Evolutionary conservation across 2,797 vertebrate species (phyloP).

Genomic region (Schizothorax lantsangensis): DNA sequence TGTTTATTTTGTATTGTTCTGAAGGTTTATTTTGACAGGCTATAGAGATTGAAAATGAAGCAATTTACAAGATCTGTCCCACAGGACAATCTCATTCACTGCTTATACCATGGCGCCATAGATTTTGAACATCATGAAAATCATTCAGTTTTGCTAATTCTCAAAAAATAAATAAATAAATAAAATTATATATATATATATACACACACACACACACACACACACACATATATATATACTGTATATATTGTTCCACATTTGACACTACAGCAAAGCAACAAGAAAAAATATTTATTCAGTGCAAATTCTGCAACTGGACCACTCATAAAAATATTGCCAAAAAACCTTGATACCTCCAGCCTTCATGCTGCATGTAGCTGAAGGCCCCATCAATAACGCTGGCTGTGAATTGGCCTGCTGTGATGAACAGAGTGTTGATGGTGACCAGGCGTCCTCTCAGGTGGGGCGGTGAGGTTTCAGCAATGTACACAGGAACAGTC

Average conservation of each 20-base stretch:
- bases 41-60: neutral
- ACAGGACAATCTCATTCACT: constrained; percentile 12
- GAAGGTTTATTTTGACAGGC: neutral
- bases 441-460: constrained; percentile 95
- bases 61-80: neutral
- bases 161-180: neutral
- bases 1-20: constrained; percentile 16
- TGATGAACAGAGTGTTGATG: constrained; percentile 97
- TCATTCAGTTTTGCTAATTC: neutral
- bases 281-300: neutral
- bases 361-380: constrained; percentile 91
- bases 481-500: constrained; percentile 97
- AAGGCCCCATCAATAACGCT: constrained; percentile 94
- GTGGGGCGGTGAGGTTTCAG: constrained; percentile 93
- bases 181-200: neutral
- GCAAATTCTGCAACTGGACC: neutral
- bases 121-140: neutral
- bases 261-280: neutral
- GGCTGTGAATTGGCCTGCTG: constrained; percentile 94
- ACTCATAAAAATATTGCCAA: neutral
- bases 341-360: constrained; percentile 87
- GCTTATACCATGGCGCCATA: constrained; percentile 17
- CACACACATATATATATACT: too few relatives aligned
- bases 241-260: neutral
- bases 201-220: neutral